Evolutionary conservation across 2,797 vertebrate genomes (phyloP).

Genomic region (Enteromius fasciolatus): DNA sequence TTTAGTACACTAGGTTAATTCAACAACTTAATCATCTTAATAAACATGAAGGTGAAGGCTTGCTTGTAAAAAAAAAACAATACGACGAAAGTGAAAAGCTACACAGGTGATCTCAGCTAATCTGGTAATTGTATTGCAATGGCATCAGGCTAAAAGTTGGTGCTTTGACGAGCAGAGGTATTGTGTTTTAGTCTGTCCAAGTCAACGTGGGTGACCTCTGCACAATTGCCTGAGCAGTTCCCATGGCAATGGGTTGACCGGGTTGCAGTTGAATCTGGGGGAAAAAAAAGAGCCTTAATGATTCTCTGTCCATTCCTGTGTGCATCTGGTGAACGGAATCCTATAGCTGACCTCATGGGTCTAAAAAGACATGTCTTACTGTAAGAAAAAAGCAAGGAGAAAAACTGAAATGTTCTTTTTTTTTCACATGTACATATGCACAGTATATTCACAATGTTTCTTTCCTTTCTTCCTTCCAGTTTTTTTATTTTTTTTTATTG

Average conservation of each 20-base stretch:
- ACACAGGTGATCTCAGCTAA: conserved; percentile 1
- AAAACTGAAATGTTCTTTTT: background rate
- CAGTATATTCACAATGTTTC: background rate
- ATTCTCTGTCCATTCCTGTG: conserved; percentile 16
- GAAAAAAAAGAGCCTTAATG: conserved; percentile 5
- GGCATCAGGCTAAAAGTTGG: conserved; percentile 10
- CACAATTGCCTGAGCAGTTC: conserved; percentile 27
- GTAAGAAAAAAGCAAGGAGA: background rate
- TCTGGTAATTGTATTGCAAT: background rate
- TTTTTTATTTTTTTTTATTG: background rate
- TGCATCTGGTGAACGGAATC: background rate
- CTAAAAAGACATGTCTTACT: background rate
- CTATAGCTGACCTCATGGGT: conserved; percentile 11
- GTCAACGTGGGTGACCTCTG: conserved; percentile 19
- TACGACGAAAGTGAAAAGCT: background rate
- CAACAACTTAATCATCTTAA: background rate
- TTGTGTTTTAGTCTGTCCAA: background rate
- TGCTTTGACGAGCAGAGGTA: background rate
- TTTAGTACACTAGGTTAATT: conserved; percentile 1
- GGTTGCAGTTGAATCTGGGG: conserved; percentile 18
- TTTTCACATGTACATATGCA: background rate
- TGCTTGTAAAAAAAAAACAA: background rate
- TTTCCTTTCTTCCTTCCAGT: background rate
- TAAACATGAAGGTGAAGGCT: background rate
- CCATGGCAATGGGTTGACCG: conserved; percentile 31